Evolutionary conservation across 1,140 invertebrate genomes (phyloP).

Genomic region (Chymomyza costata): DNA sequence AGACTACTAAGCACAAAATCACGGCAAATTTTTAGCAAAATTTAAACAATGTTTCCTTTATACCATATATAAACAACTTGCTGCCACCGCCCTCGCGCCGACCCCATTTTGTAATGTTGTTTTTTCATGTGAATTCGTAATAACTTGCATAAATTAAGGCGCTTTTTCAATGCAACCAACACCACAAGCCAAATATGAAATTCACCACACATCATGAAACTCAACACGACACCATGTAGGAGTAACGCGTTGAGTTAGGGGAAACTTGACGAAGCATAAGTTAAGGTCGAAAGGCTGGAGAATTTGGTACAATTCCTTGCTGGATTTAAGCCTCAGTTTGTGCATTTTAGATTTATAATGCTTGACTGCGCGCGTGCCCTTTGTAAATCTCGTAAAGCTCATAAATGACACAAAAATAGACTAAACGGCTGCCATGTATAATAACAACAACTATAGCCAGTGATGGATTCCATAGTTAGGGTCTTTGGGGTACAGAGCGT

Average conservation of each 20-base stretch:
- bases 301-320: slow-evolving; percentile 1
- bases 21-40: no score
- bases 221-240: background rate
- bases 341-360: slow-evolving; percentile 2
- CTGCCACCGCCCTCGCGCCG: background rate
- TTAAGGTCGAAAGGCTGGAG: slow-evolving; percentile 45
- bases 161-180: slow-evolving; percentile 35
- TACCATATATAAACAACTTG: slow-evolving; percentile 10
- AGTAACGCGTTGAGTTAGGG: slow-evolving; percentile 8
- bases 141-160: slow-evolving; percentile 70
- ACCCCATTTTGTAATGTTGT: slow-evolving; percentile 43
- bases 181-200: slow-evolving; percentile 25
- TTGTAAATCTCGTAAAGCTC: slow-evolving; percentile 51
- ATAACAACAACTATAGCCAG: no score
- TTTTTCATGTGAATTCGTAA: slow-evolving; percentile 72
- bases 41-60: slow-evolving; percentile 60
- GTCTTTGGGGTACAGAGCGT: no score
- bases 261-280: slow-evolving; percentile 29
- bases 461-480: no score
- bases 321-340: background rate
- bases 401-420: slow-evolving; percentile 45
- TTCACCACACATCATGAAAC: slow-evolving; percentile 18
- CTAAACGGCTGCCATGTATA: no score
- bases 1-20: slow-evolving; percentile 40
- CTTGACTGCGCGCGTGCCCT: slow-evolving; percentile 3